phyloP scores from a whole-genome alignment of 2,113 vertebrate genomes.

The Crotalus helleri region DNA sequence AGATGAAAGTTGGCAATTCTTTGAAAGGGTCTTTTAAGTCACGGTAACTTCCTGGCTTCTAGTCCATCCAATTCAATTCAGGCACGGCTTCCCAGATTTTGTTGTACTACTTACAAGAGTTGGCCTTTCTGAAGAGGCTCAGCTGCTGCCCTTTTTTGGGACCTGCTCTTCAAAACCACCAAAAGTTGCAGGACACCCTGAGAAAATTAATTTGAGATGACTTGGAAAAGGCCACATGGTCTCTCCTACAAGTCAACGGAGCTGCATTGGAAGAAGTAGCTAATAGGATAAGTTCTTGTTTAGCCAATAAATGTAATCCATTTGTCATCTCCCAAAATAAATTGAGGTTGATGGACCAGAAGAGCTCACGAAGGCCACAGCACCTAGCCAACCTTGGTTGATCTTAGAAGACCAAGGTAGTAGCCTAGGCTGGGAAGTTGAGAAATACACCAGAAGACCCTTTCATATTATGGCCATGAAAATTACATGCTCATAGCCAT shows the following conservation, averaged over 20 bases:
- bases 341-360: neutral
- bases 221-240: neutral
- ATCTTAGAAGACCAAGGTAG: neutral
- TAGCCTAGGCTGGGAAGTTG: neutral
- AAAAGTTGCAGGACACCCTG: conserved; percentile 45
- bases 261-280: neutral
- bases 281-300: neutral
- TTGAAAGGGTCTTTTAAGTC: neutral
- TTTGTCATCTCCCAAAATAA: neutral
- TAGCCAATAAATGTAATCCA: neutral
- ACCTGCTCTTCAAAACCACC: conserved; percentile 40
- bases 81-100: conserved; percentile 1
- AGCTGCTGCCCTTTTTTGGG: conserved; percentile 39
- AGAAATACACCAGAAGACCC: neutral
- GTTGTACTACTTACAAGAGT: conserved; percentile 31
- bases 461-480: neutral
- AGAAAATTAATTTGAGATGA: conserved; percentile 40
- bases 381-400: neutral
- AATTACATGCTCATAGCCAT: neutral
- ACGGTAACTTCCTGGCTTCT: accelerated
- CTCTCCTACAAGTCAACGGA: too few relatives aligned
- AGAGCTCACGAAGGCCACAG: neutral
- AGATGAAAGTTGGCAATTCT: conserved; percentile 13
- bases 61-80: conserved; percentile 32
- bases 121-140: conserved; percentile 7